Conservation (phyloP, 2,113 vertebrate genomes). For the Lagopus leucura region DNA sequence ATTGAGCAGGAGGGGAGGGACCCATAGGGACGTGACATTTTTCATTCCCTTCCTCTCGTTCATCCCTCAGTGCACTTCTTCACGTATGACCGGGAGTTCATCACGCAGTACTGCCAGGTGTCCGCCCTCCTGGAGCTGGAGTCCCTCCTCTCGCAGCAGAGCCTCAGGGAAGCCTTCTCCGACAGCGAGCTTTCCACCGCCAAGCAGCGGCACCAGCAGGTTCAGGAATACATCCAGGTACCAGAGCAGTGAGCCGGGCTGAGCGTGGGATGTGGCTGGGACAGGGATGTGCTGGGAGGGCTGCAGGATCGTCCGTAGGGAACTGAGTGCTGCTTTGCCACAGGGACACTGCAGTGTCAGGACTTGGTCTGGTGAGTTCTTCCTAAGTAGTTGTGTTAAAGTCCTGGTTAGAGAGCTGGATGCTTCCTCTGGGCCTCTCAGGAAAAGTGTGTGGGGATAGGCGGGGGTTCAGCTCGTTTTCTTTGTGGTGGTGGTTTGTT, state of each 20-base stretch:
- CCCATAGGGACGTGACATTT: neutral
- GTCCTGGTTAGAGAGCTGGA: neutral
- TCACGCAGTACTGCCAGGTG: slow-evolving; percentile 88
- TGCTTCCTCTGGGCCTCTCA: neutral
- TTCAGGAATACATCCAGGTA: slow-evolving; percentile 91
- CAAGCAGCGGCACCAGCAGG: slow-evolving; percentile 89
- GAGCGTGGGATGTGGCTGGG: fast-evolving
- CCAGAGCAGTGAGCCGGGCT: neutral
- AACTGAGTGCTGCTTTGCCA: neutral
- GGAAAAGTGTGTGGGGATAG: neutral
- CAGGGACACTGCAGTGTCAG: fast-evolving
- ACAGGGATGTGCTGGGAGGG: no score
- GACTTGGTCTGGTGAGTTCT: neutral
- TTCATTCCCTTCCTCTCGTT: neutral
- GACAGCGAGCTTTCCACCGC: slow-evolving; percentile 84
- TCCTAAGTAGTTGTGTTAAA: neutral
- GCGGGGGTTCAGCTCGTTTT: neutral
- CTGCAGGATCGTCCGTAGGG: neutral
- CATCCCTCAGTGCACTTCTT: slow-evolving; percentile 86
- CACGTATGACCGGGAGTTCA: slow-evolving; percentile 86
- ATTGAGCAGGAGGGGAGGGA: neutral
- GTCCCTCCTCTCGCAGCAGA: slow-evolving; percentile 91
- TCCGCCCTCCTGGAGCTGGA: slow-evolving; percentile 90
- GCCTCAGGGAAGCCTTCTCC: slow-evolving; percentile 89
- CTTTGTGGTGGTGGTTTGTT: neutral